Evolutionary conservation across 2,113 vertebrate genomes (phyloP), one percentile per base, ranked within the genome.

Genomic region (Coreoperca whiteheadi): DNA sequence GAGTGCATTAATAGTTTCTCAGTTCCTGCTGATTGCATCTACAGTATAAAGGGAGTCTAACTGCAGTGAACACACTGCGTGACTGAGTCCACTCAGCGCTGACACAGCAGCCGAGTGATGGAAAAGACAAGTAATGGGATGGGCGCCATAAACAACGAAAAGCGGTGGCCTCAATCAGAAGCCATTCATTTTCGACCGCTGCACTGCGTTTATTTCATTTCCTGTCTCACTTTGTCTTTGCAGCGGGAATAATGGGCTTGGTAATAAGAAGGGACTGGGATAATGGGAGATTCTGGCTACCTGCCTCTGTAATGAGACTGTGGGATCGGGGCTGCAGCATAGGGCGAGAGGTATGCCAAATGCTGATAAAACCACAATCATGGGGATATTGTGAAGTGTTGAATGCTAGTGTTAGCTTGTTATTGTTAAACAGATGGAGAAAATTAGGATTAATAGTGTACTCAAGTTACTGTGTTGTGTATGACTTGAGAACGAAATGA

Each of bases 201-300:
- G 41, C 51, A 54, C 73, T 77, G 80, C 87, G 68, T 94, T 95
- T 93, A 94, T 92, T 93, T 93, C 83, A 94, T 95, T 95, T 95
- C 93, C 93, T 94, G 91, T 77, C 83, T 86, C 70, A 88, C 89
- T 94, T 93, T 92, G 90, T 93, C 91, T 92, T 88, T 73, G 51
- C 86, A 68, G 68, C 65, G 67, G 87, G 84, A 95, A 93, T 93
- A 92, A 94, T 88, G 86, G 88, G 70, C 73, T 74, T 68, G 75
- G 84, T 93, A 94, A 94, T 93, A 84, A 85, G 80, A 87, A 83
- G 66, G 80, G 91, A 92, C 89, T 87, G 39, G 86, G 88, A 93
- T 92, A 92, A 93, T 92, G 74, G 88, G 71, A 79, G 77, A 88
- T 76, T 93, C 85, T 90, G 88, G 88, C 89, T 88, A n/a, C 72